Conservation (phyloP, 2,797 vertebrate genomes). For the Syngnathus acus region DNA sequence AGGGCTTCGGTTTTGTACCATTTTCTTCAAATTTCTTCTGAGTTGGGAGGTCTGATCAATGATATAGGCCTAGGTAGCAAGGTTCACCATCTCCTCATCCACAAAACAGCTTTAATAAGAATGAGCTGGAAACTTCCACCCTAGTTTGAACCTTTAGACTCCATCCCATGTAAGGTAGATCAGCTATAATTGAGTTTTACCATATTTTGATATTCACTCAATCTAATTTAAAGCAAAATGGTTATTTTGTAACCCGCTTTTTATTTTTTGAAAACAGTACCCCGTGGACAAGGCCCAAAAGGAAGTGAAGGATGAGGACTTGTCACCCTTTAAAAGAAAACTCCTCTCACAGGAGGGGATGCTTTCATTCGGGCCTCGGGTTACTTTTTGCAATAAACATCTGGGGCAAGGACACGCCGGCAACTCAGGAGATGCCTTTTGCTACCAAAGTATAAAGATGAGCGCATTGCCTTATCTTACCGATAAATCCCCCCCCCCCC, state of each 20-base stretch:
- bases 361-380: constrained; percentile 45
- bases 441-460: constrained; percentile 41
- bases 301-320: constrained; percentile 19
- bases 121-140: constrained; percentile 38
- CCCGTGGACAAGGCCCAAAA: constrained; percentile 34
- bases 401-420: constrained; percentile 18
- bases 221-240: constrained; percentile 59
- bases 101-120: constrained; percentile 37
- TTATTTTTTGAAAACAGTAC: constrained; percentile 49
- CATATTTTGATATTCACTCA: constrained; percentile 55
- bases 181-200: constrained; percentile 59
- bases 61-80: constrained; percentile 10
- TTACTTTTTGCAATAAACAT: constrained; percentile 59
- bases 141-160: constrained; percentile 53
- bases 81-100: constrained; percentile 27
- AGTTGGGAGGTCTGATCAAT: constrained; percentile 7
- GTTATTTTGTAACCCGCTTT: constrained; percentile 50
- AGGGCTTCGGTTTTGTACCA: constrained; percentile 16
- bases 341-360: constrained; percentile 26
- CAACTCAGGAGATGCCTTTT: constrained; percentile 18
- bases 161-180: constrained; percentile 44
- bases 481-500: no score
- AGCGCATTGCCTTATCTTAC: constrained; percentile 22
- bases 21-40: neutral
- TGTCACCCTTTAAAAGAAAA: constrained; percentile 32